Conservation (phyloP, 2,113 vertebrate species). For the Carlito syrichta region DNA sequence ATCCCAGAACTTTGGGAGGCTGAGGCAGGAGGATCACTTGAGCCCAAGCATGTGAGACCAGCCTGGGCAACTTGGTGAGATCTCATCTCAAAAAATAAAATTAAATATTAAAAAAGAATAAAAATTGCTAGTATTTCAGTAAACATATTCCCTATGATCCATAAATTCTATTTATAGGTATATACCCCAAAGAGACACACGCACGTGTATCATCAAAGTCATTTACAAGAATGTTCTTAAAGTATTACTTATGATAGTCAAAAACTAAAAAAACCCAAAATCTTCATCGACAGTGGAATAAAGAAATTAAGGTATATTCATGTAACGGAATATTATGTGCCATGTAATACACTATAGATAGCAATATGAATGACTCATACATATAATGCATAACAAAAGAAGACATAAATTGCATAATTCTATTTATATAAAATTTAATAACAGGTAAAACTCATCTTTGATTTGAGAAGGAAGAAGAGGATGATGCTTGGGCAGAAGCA, state of each 20-base stretch:
- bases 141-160: background rate
- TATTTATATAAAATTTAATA: conserved; percentile 11
- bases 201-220: background rate
- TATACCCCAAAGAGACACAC: background rate
- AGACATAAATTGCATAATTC: background rate
- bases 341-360: background rate
- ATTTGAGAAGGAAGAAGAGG: background rate
- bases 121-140: background rate
- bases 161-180: background rate
- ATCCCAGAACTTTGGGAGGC: too few species aligned
- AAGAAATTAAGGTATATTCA: background rate
- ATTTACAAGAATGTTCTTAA: background rate
- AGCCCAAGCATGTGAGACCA: too few species aligned
- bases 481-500: background rate
- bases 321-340: background rate
- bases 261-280: background rate
- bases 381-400: background rate
- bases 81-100: too few species aligned
- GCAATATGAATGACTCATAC: background rate
- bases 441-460: background rate
- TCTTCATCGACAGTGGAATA: background rate
- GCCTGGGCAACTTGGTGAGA: too few species aligned
- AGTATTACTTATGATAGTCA: background rate
- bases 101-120: background rate
- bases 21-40: too few species aligned